Percentiles rank a stretch among this genome's conserved stretches.
These are phyloP conservation scores for Actinia tenebrosa DNA, from an alignment of 64 coral and sea anemone genomes.

Conservation along the genomic window DNA sequence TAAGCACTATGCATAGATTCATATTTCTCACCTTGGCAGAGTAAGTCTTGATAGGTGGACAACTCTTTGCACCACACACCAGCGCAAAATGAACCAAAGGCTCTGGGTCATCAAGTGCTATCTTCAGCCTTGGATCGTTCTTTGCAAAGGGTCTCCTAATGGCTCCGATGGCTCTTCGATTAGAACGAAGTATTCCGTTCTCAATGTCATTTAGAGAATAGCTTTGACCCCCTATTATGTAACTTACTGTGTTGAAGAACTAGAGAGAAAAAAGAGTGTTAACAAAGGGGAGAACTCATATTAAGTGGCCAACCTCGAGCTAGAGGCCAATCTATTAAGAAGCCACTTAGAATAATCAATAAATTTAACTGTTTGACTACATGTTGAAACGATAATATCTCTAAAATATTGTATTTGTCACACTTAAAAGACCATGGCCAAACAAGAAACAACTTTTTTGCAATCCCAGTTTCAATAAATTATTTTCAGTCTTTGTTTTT, in stretches of 20 bases:
- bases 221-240: conserved; percentile 82
- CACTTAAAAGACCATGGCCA: too few relatives aligned
- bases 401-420: too few relatives aligned
- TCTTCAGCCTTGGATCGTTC: conserved; percentile 66
- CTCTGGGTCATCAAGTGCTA: conserved; percentile 77
- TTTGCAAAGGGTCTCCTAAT: conserved; percentile 73
- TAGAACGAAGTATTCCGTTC: conserved; percentile 82
- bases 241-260: conserved; percentile 95
- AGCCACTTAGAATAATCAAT: too few relatives aligned
- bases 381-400: too few relatives aligned
- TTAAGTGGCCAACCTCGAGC: too few relatives aligned
- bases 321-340: too few relatives aligned
- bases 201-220: conserved; percentile 91
- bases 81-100: conserved; percentile 94
- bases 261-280: neutral
- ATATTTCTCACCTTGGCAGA: conserved; percentile 58
- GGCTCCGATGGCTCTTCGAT: conserved; percentile 82
- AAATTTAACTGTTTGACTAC: too few relatives aligned
- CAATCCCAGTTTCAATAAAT: too few relatives aligned
- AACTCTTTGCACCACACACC: conserved; percentile 96
- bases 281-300: too few relatives aligned
- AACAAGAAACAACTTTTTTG: too few relatives aligned
- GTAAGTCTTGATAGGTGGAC: conserved; percentile 96
- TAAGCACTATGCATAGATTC: neutral
- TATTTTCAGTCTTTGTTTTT: too few relatives aligned